Conservation (phyloP, 2,113 vertebrate genomes). For the Lepidothrix coronata region DNA sequence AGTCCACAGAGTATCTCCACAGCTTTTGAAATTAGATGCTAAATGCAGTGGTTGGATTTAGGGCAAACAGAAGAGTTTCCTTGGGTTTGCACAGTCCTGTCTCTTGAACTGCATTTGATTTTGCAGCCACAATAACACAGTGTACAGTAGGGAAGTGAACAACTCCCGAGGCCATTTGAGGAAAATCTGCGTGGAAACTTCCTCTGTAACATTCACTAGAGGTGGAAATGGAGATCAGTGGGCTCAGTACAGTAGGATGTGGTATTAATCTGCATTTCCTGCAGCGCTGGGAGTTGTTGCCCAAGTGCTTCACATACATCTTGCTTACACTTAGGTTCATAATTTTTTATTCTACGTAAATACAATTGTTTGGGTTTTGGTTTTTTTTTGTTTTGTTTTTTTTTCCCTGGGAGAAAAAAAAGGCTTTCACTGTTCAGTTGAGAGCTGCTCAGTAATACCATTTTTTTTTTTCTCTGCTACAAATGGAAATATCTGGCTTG, state of each 20-base stretch:
- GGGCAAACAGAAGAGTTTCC: neutral
- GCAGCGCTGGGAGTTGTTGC: neutral
- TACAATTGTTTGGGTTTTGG: neutral
- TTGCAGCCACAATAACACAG: neutral
- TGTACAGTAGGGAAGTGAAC: neutral
- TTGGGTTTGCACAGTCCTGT: neutral
- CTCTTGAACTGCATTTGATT: neutral
- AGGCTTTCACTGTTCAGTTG: neutral
- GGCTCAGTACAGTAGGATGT: neutral
- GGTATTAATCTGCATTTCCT: neutral
- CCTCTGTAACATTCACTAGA: neutral
- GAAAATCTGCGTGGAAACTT: neutral
- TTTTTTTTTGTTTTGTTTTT: too few relatives aligned
- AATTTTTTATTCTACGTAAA: neutral
- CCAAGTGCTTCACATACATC: neutral
- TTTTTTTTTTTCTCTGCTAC: neutral
- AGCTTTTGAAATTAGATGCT: slow-evolving; percentile 1
- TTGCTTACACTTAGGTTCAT: neutral
- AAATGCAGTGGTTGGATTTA: neutral
- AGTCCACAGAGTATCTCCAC: neutral
- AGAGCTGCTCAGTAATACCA: neutral
- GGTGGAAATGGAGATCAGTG: neutral
- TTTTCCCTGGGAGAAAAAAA: neutral
- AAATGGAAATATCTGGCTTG: neutral
- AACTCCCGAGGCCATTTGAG: neutral